Conservation (phyloP, 2,113 vertebrate species). For the Coregonus clupeaformis region DNA sequence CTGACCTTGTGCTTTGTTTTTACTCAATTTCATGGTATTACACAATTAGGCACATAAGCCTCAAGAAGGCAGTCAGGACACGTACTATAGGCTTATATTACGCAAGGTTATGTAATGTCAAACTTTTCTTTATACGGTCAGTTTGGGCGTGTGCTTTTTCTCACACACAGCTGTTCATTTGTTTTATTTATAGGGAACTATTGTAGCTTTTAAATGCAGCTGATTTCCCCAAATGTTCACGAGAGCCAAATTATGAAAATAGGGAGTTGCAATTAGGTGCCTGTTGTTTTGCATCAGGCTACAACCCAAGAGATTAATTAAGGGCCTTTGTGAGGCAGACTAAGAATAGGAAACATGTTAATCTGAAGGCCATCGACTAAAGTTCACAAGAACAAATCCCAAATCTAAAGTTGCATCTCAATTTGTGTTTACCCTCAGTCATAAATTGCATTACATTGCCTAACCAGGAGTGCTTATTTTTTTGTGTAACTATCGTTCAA, state of each 20-base stretch:
- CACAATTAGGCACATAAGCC: not conserved
- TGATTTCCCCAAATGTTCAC: slow-evolving; percentile 49
- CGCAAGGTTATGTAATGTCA: not conserved
- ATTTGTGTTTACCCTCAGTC: slow-evolving; percentile 42
- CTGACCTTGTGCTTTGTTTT: not conserved
- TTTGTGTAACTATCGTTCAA: slow-evolving; percentile 9
- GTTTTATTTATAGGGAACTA: not conserved
- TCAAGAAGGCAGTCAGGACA: not conserved
- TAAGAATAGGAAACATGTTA: slow-evolving; percentile 77
- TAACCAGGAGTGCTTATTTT: slow-evolving; percentile 32
- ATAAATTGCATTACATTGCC: slow-evolving; percentile 31
- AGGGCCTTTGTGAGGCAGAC: slow-evolving; percentile 77
- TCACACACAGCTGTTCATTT: slow-evolving; percentile 9
- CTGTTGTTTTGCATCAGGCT: slow-evolving; percentile 73
- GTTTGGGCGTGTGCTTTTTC: not conserved
- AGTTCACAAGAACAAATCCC: slow-evolving; percentile 53
- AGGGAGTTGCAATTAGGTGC: slow-evolving; percentile 77
- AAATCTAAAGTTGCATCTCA: slow-evolving; percentile 54
- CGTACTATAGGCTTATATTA: not conserved
- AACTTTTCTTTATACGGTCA: not conserved
- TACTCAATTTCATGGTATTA: not conserved
- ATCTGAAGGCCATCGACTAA: slow-evolving; percentile 71
- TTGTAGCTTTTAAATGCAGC: slow-evolving; percentile 41
- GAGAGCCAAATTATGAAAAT: slow-evolving; percentile 62
- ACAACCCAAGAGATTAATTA: slow-evolving; percentile 85